phyloP scores from a whole-genome alignment of 92 coral and sea anemone genomes.

The Micromussa lordhowensis region DNA sequence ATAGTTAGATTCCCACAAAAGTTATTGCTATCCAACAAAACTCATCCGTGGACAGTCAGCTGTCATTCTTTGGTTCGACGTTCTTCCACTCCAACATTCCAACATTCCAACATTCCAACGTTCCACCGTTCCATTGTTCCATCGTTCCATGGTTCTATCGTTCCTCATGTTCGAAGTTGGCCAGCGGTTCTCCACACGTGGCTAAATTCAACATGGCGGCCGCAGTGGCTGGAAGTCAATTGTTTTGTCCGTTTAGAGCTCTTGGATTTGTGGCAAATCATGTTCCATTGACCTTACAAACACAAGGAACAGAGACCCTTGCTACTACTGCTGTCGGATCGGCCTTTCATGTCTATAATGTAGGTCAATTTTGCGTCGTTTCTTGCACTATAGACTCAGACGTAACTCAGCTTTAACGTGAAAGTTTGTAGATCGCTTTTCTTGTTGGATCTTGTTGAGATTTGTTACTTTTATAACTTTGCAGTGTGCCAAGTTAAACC shows the following conservation, averaged over 20 bases:
- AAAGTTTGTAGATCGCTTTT: not conserved
- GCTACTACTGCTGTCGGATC: constrained; percentile 94
- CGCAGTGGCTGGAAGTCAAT: constrained; percentile 77
- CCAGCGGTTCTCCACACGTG: constrained; percentile 49
- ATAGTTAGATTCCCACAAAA: too few relatives aligned
- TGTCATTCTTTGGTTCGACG: too few relatives aligned
- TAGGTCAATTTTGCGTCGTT: constrained; percentile 38
- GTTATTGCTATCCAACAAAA: too few relatives aligned
- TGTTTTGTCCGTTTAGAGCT: constrained; percentile 95
- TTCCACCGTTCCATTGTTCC: too few relatives aligned
- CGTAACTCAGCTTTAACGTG: not conserved
- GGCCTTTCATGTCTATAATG: constrained; percentile 93
- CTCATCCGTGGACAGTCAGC: too few relatives aligned
- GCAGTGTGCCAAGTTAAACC: constrained; percentile 92
- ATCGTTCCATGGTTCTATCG: too few relatives aligned
- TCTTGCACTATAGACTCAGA: not conserved
- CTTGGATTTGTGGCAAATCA: constrained; percentile 92
- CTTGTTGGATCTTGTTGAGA: not conserved
- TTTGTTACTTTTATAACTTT: constrained; percentile 12
- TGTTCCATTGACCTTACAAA: constrained; percentile 89
- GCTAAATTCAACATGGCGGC: constrained; percentile 83
- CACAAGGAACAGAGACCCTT: constrained; percentile 85
- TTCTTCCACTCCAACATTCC: too few relatives aligned
- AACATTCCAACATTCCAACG: too few relatives aligned
- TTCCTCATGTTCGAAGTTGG: not conserved